Evolutionary conservation across 1,140 invertebrate genomes (phyloP).

Genomic region (Cyphomyrmex costatus): DNA sequence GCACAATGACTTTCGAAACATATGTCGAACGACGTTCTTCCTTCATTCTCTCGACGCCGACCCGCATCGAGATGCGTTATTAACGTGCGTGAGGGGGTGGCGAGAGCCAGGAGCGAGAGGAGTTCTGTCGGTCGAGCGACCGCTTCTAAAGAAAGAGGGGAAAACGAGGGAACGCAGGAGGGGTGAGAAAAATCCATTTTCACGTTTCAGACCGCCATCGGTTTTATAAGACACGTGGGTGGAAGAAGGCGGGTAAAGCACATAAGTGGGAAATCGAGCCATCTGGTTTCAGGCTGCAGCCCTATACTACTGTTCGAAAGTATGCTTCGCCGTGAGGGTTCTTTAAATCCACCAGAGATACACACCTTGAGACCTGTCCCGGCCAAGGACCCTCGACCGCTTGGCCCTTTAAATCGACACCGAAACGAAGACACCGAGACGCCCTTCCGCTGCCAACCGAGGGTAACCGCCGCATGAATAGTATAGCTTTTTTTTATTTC

Average conservation of each 20-base stretch:
- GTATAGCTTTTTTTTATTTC: conserved; percentile 58
- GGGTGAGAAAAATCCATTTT: conserved; percentile 72
- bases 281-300: conserved; percentile 72
- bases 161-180: conserved; percentile 47
- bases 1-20: conserved; percentile 78
- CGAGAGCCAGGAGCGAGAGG: conserved; percentile 1
- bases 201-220: conserved; percentile 76
- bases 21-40: conserved; percentile 79
- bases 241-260: conserved; percentile 45
- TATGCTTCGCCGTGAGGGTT: conserved; percentile 67
- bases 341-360: conserved; percentile 82
- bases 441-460: conserved; percentile 63
- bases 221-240: conserved; percentile 70
- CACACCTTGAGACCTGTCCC: conserved; percentile 83
- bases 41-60: conserved; percentile 62
- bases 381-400: conserved; percentile 79
- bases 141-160: conserved; percentile 67
- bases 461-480: conserved; percentile 66
- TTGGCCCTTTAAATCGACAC: conserved; percentile 79
- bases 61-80: conserved; percentile 82
- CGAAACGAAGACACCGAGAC: conserved; percentile 71
- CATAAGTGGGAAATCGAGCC: conserved; percentile 73
- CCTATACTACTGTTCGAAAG: conserved; percentile 37
- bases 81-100: conserved; percentile 74
- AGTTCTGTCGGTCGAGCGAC: conserved; percentile 48